Evolutionary conservation across 2,113 vertebrate species (phyloP).

Genomic region (Promerops cafer): DNA sequence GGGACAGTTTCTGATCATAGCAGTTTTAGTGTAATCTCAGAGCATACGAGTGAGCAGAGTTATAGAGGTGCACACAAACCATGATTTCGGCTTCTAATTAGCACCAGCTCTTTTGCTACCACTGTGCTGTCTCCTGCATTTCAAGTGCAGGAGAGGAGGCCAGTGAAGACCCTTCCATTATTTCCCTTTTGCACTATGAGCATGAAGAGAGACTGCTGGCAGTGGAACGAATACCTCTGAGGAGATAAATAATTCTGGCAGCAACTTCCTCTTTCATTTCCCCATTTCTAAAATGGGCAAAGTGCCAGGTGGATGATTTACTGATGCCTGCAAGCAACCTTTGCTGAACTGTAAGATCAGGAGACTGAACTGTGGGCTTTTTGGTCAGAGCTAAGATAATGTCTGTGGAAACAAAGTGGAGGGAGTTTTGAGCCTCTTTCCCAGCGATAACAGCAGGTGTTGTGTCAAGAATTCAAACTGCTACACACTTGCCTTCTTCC

Average conservation of each 20-base stretch:
- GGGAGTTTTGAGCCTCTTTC: neutral
- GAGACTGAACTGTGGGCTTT: neutral
- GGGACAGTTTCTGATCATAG: neutral
- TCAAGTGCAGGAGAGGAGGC: neutral
- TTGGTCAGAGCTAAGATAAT: neutral
- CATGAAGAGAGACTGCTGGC: neutral
- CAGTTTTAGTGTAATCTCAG: neutral
- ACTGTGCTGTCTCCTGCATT: neutral
- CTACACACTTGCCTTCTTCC: neutral
- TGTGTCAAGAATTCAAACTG: neutral
- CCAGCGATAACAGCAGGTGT: accelerated
- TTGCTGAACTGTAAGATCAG: neutral
- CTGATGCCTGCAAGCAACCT: neutral
- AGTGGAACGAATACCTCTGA: neutral
- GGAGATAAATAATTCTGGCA: neutral
- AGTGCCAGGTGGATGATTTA: neutral
- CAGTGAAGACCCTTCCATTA: neutral
- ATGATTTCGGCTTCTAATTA: neutral
- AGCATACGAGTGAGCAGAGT: neutral
- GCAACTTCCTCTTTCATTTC: neutral
- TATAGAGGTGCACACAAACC: neutral
- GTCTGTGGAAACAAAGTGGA: neutral
- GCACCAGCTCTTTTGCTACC: neutral
- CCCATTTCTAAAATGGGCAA: neutral
- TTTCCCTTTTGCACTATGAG: neutral